These are phyloP conservation scores for Apeltes quadracus DNA, from an alignment of 2,113 vertebrate species.

Conservation along the genomic window DNA sequence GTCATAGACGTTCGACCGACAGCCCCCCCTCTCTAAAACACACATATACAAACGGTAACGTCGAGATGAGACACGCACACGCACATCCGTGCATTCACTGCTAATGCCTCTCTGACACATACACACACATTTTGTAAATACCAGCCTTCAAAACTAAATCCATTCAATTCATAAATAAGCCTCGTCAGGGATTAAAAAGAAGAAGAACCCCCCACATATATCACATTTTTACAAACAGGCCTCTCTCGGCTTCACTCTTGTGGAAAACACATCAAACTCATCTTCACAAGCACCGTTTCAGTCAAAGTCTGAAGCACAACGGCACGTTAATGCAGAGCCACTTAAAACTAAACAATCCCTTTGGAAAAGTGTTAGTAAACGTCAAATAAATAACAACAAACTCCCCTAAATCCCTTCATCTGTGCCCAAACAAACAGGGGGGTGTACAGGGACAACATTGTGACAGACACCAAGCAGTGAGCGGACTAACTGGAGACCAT, in stretches of 20 bases:
- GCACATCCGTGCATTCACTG: constrained; percentile 53
- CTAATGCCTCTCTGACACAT: constrained; percentile 16
- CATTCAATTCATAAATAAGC: constrained; percentile 69
- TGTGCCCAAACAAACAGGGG: constrained; percentile 41
- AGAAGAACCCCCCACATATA: neutral
- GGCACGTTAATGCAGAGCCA: constrained; percentile 26
- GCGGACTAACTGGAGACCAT: constrained; percentile 37
- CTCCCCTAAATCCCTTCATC: constrained; percentile 35
- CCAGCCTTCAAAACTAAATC: constrained; percentile 40
- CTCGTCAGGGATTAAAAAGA: constrained; percentile 32
- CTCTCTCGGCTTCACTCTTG: constrained; percentile 40
- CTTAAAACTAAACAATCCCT: constrained; percentile 52
- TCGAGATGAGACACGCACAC: constrained; percentile 44
- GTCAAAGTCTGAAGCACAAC: constrained; percentile 8
- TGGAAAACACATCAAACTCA: constrained; percentile 57
- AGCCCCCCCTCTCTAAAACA: constrained; percentile 16
- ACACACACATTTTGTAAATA: constrained; percentile 46
- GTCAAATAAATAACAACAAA: constrained; percentile 46
- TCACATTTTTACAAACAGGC: constrained; percentile 48
- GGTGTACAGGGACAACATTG: constrained; percentile 20
- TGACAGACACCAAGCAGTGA: constrained; percentile 32
- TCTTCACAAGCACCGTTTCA: constrained; percentile 46
- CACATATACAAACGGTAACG: constrained; percentile 44
- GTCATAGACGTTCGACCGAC: constrained; percentile 61
- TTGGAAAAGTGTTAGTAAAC: constrained; percentile 40